phyloP scores from a whole-genome alignment of 2,888 invertebrate species.

The Gibbula magus region DNA sequence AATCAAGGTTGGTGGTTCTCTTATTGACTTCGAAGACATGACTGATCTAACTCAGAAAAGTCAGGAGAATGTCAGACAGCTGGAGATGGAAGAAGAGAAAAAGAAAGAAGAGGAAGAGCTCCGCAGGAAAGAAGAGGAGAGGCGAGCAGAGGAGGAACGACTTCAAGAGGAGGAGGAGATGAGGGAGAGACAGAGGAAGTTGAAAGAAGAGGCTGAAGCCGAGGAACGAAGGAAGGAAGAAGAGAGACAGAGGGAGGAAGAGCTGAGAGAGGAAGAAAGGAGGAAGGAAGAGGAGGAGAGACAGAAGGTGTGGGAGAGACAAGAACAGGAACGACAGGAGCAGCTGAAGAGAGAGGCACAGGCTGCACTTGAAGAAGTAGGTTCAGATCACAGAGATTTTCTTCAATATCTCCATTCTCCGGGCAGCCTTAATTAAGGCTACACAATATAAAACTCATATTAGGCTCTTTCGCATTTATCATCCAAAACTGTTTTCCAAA shows the following conservation, averaged over 20 bases:
- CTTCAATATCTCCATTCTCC: too few species aligned
- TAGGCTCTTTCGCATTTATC: too few species aligned
- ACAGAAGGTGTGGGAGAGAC: conserved; percentile 1
- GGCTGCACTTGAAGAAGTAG: conserved; percentile 7
- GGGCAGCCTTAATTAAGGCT: too few species aligned
- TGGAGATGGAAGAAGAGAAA: conserved; percentile 18
- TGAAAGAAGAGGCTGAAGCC: neutral
- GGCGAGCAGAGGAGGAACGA: neutral
- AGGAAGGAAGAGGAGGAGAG: neutral
- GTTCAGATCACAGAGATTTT: too few species aligned
- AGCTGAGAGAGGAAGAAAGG: conserved; percentile 10
- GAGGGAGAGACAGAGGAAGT: conserved; percentile 18
- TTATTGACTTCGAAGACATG: too few species aligned
- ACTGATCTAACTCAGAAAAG: neutral
- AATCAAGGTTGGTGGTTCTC: too few species aligned
- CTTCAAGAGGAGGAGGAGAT: neutral
- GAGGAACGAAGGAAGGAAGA: neutral
- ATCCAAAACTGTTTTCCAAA: too few species aligned
- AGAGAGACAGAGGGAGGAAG: neutral
- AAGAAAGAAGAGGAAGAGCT: conserved; percentile 26
- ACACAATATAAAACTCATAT: too few species aligned
- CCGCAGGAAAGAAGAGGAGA: neutral
- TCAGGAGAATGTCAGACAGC: conserved; percentile 1
- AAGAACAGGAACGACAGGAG: neutral
- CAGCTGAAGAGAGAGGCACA: conserved; percentile 32